phyloP scores from a whole-genome alignment of 2,113 vertebrate genomes.

The Dasypus novemcinctus region DNA sequence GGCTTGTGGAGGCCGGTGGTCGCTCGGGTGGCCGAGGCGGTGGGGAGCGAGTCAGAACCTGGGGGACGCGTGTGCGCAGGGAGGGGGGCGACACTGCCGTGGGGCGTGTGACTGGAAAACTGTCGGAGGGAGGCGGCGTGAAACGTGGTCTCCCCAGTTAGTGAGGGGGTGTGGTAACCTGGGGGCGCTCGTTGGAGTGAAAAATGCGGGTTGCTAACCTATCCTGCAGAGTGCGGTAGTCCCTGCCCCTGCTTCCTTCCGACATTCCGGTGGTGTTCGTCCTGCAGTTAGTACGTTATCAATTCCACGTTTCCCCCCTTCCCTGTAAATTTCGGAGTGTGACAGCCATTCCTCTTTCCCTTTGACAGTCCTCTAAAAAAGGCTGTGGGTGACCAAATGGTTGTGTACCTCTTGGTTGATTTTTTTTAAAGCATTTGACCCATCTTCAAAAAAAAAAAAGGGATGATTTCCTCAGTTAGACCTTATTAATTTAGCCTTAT shows the following conservation, averaged over 20 bases:
- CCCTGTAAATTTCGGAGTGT: background rate
- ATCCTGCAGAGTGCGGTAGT: background rate
- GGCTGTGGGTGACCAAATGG: background rate
- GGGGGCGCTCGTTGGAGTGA: background rate
- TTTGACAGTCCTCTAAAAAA: background rate
- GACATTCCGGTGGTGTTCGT: background rate
- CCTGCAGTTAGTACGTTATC: background rate
- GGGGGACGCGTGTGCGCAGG: background rate
- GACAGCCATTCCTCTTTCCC: background rate
- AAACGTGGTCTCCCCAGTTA: background rate
- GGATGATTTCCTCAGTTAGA: background rate
- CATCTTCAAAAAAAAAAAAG: background rate
- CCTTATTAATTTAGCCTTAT: background rate
- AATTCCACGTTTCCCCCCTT: background rate
- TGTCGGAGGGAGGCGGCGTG: background rate
- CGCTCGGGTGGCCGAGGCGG: background rate
- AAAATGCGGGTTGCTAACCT: background rate
- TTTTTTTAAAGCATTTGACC: background rate
- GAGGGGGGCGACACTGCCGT: background rate
- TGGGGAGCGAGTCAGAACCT: background rate
- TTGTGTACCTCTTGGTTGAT: background rate
- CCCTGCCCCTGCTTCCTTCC: background rate
- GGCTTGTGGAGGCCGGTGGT: background rate
- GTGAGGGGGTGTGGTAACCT: conserved; percentile 47
- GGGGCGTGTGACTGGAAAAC: background rate